Base-by-base conservation (phyloP, 1,140 invertebrate genomes). In the Aphelenchoides fujianensis region DNA sequence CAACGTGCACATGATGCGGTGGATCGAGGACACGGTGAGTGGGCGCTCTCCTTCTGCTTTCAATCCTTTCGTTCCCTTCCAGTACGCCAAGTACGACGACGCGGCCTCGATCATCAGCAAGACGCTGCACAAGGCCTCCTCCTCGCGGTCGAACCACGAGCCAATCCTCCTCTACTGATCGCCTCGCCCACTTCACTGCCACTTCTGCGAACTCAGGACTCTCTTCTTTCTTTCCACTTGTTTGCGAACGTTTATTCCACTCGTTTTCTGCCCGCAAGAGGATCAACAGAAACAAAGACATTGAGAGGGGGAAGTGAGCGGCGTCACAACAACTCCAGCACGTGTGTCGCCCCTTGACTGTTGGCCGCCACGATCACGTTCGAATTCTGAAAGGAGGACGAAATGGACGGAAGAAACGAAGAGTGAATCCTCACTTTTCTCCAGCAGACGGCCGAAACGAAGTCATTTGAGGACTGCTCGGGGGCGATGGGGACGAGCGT, bases 361-460 rank as follows among this genome's bases (percentile, higher is more conserved):
- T 96, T 97, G 32, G 93, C 94, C 55, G 93, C 92, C n/a, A 96
- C 90, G 59, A 96, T 88, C 68, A 94, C 91, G 87, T 92, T 91
- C 2, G 91, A 91, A 77, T 90, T 89, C 84, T 91, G 89, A 23
- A 85, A 81, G 73, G 67, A 59, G 53, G 5, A 31, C 30, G 34
- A 35, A 53, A 7, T 48, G 7, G 32, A 67, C 28, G 5, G 68
- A 69, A 71, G 31, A 69, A 30, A 31, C 5, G n/a, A 34, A 59
- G 28, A 82, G n/a, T n/a, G n/a, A n/a, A n/a, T n/a, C n/a, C 81
- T 85, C 78, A 87, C 87, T 68, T 86, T 86, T 79, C 91, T 89
- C 94, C 94, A 97, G 81, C 93, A 95, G 27, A 97, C 93, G 31
- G 94, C 94, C 31, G 93, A 95, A 37, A 97, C 93, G 87, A 96